Percentiles rank a stretch among this genome's conserved stretches.
These are phyloP conservation scores for Prunella strophiata DNA, from an alignment of 2,797 vertebrate genomes.

Conservation along the genomic window DNA sequence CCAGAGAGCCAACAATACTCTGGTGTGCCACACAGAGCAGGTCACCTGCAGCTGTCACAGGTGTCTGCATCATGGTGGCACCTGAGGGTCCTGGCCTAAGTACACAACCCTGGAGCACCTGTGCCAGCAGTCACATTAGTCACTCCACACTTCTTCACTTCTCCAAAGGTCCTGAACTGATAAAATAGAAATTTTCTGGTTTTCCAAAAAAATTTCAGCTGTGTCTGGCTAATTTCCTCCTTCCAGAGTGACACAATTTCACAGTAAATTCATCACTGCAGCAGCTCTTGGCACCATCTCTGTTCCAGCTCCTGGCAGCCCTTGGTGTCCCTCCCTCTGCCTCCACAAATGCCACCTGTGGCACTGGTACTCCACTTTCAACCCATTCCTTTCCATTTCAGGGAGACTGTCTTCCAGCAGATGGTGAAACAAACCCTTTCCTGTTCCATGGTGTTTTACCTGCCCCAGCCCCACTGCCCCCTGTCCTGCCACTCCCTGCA, in stretches of 20 bases:
- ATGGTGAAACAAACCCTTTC: background rate
- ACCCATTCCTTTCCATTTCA: background rate
- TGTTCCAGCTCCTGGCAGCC: background rate
- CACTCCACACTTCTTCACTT: background rate
- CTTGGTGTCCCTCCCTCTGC: background rate
- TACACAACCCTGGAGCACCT: background rate
- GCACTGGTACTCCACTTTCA: background rate
- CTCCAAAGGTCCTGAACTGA: background rate
- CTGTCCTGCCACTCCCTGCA: accelerated
- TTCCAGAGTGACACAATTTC: background rate
- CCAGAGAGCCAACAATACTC: accelerated
- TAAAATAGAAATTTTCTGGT: background rate
- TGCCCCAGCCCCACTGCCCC: background rate
- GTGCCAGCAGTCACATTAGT: accelerated
- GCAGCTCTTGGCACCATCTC: background rate
- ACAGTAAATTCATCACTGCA: background rate
- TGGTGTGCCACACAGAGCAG: background rate
- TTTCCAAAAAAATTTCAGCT: background rate
- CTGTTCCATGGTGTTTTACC: background rate
- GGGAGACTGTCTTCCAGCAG: background rate
- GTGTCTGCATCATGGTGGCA: accelerated
- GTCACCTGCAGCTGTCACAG: background rate
- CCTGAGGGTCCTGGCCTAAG: background rate
- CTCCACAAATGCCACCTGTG: background rate
- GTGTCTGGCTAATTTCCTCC: background rate